Evolutionary conservation across 2,113 vertebrate genomes (phyloP).

Genomic region (Atrichornis clamosus): DNA sequence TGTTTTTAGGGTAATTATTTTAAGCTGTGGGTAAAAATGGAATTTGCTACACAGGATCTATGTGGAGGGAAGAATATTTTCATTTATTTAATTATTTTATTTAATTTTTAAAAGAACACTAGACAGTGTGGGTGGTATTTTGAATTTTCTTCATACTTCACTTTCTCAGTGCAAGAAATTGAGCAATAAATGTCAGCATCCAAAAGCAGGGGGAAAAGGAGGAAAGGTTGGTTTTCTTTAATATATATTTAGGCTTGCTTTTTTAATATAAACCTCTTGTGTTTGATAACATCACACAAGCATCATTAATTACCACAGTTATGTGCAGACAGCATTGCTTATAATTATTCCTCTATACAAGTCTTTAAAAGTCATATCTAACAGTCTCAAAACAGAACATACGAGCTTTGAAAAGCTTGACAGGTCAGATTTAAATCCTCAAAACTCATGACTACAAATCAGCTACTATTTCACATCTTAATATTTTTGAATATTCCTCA

Average conservation of each 20-base stretch:
- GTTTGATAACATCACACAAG: neutral
- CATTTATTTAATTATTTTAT: neutral
- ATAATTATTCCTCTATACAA: neutral
- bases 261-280: neutral
- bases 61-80: neutral
- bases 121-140: neutral
- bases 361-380: neutral
- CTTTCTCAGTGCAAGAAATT: neutral
- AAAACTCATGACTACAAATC: neutral
- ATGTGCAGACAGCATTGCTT: neutral
- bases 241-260: neutral
- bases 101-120: neutral
- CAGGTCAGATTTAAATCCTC: neutral
- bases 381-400: neutral
- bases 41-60: neutral
- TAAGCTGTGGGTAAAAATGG: neutral
- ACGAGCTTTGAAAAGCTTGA: neutral
- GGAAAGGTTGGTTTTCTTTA: neutral
- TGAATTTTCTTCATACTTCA: neutral
- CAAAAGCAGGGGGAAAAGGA: neutral
- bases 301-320: neutral
- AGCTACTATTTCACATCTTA: neutral
- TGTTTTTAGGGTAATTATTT: slow-evolving; percentile 5
- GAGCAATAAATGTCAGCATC: neutral
- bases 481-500: neutral